These are phyloP conservation scores for Gadus macrocephalus DNA, from an alignment of 2,113 vertebrate species.

Conservation along the genomic window DNA sequence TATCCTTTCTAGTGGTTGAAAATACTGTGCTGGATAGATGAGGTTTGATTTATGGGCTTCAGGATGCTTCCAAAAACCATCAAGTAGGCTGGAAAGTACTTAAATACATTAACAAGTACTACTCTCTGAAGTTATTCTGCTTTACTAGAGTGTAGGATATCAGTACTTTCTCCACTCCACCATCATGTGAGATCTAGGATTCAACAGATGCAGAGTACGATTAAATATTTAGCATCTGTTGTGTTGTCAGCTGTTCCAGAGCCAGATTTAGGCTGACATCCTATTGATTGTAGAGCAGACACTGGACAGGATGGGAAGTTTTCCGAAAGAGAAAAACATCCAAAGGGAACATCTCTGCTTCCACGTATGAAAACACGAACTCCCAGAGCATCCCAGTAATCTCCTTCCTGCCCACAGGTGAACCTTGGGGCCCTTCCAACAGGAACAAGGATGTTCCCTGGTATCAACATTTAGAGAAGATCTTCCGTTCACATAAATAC, in stretches of 20 bases:
- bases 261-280: background rate
- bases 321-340: constrained; percentile 1
- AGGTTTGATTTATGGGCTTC: too few relatives aligned
- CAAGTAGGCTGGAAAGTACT: too few relatives aligned
- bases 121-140: too few relatives aligned
- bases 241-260: background rate
- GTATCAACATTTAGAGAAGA: constrained; percentile 20
- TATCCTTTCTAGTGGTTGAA: too few relatives aligned
- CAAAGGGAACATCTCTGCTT: background rate
- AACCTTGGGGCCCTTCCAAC: constrained; percentile 29
- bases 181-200: too few relatives aligned
- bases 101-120: too few relatives aligned
- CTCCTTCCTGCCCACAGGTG: constrained; percentile 19
- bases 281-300: constrained; percentile 12
- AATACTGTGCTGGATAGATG: too few relatives aligned
- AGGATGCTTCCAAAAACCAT: too few relatives aligned
- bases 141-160: too few relatives aligned
- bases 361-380: constrained; percentile 11
- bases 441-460: constrained; percentile 27
- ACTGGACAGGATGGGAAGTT: background rate
- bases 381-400: constrained; percentile 1
- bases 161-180: too few relatives aligned
- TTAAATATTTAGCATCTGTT: too few relatives aligned
- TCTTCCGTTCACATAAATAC: constrained; percentile 35
- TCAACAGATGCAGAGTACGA: too few relatives aligned